Conservation (phyloP, 2,797 vertebrate species). For the Mormyrus proboscirostris region DNA sequence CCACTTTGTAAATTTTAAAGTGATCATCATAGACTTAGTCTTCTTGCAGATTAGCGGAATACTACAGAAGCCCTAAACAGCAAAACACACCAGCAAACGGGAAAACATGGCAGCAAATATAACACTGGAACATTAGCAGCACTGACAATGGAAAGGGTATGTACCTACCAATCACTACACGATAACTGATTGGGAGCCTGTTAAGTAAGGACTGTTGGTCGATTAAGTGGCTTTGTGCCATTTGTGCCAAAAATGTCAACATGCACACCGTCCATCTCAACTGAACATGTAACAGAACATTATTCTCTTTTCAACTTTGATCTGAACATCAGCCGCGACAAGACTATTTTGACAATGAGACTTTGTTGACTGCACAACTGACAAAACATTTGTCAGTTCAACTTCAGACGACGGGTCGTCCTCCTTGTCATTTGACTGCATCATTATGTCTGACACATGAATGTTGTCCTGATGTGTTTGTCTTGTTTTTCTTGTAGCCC, state of each 20-base stretch:
- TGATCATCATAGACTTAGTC: background rate
- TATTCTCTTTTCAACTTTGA: background rate
- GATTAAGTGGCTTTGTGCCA: background rate
- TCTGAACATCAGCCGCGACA: background rate
- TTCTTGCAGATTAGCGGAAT: background rate
- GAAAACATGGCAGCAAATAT: no score
- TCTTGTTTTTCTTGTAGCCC: background rate
- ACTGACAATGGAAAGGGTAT: background rate
- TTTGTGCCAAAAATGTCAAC: background rate
- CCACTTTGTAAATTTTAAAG: background rate
- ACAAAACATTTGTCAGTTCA: background rate
- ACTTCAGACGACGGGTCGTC: background rate
- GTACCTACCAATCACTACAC: background rate
- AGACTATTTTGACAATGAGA: background rate
- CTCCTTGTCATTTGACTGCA: background rate
- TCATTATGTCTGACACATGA: background rate
- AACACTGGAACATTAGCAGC: background rate
- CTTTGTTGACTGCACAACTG: background rate
- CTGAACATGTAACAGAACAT: background rate
- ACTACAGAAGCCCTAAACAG: background rate
- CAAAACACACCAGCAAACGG: background rate
- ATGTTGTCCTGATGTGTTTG: background rate
- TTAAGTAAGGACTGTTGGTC: background rate
- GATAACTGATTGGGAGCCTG: background rate
- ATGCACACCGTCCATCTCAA: background rate